Percentiles rank a stretch among this genome's conserved stretches.
Conservation (phyloP, 2,113 vertebrate species). For the Siphamia tubifer region DNA sequence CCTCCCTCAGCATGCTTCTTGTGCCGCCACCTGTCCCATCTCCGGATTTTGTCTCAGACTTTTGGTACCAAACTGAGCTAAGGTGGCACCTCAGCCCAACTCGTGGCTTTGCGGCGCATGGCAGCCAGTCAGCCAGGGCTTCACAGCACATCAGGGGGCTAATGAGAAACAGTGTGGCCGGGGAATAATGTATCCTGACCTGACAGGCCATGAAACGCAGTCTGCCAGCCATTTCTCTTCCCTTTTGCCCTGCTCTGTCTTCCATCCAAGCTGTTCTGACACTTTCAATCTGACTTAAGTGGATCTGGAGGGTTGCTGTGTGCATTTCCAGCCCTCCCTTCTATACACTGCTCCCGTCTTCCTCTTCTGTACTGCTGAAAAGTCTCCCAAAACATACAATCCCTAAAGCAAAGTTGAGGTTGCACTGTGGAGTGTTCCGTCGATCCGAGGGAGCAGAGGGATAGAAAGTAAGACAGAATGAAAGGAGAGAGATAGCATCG, state of each 20-base stretch:
- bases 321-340: slow-evolving; percentile 5
- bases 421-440: neutral
- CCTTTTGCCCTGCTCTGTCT: slow-evolving; percentile 29
- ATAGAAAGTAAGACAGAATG: neutral
- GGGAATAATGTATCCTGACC: slow-evolving; percentile 57
- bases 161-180: slow-evolving; percentile 68
- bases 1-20: neutral
- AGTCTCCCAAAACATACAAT: neutral
- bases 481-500: neutral
- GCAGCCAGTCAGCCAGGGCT: slow-evolving; percentile 20
- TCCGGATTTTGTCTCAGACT: neutral
- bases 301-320: slow-evolving; percentile 47
- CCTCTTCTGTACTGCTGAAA: neutral
- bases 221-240: slow-evolving; percentile 47
- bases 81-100: slow-evolving; percentile 12
- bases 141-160: slow-evolving; percentile 67
- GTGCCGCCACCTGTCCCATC: slow-evolving; percentile 28
- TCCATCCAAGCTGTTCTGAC: slow-evolving; percentile 53
- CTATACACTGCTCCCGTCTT: neutral
- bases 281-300: slow-evolving; percentile 64
- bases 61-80: neutral
- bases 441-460: neutral
- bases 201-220: slow-evolving; percentile 60
- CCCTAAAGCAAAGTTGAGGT: neutral
- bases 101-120: neutral